Conservation (phyloP, 2,113 vertebrate genomes). For the Notarius lentiginosus region DNA sequence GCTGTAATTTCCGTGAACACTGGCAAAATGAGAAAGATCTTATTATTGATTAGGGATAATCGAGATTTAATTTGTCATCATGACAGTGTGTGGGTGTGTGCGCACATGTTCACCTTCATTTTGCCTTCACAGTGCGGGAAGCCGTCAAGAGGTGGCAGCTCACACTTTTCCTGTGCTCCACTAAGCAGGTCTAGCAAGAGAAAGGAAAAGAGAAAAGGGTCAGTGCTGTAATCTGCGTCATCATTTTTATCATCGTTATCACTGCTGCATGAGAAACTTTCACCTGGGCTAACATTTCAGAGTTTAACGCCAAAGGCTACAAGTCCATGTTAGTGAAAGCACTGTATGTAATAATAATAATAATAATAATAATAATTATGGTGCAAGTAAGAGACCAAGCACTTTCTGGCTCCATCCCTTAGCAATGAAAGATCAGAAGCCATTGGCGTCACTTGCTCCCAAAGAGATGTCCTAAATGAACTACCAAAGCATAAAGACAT, state of each 20-base stretch:
- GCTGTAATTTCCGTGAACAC: not conserved
- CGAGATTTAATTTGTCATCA: not conserved
- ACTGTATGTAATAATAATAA: not conserved
- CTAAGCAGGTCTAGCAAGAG: constrained; percentile 86
- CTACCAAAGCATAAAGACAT: not conserved
- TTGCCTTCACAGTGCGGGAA: constrained; percentile 98
- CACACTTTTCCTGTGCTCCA: constrained; percentile 97
- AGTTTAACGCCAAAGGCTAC: not conserved
- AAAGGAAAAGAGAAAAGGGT: constrained; percentile 16
- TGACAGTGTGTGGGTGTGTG: no score
- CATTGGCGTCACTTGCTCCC: not conserved
- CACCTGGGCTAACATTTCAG: not conserved
- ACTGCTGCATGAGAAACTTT: not conserved
- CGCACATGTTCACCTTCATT: constrained; percentile 81
- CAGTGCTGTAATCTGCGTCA: not conserved
- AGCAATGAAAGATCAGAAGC: not conserved
- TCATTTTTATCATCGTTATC: not conserved
- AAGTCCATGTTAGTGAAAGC: not conserved
- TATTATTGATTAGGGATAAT: not conserved
- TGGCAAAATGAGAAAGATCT: not conserved
- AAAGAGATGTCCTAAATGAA: not conserved
- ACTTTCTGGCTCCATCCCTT: not conserved
- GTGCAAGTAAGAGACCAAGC: not conserved
- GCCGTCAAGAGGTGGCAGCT: constrained; percentile 94
- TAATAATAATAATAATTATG: not conserved